A percentile compares a stretch with the other conserved stretches of the same genome.
phyloP scores from a whole-genome alignment of 2,113 vertebrate species.

The Microcebus griseorufus region DNA sequence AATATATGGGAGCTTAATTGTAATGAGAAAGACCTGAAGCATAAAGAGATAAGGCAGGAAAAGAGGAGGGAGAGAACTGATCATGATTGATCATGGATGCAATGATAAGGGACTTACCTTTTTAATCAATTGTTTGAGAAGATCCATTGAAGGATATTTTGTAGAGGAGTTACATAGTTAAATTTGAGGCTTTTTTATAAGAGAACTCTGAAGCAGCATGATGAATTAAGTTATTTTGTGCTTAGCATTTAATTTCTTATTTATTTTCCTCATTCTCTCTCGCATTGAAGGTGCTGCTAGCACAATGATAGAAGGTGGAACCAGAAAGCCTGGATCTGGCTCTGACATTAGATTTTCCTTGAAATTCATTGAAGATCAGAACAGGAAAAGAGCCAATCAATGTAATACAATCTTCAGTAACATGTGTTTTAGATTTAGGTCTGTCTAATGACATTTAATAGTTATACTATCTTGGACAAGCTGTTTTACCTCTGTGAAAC shows the following conservation, averaged over 20 bases:
- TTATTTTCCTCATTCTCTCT: background rate
- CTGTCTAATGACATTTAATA: background rate
- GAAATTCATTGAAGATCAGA: background rate
- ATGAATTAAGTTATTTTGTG: background rate
- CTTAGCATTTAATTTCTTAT: background rate
- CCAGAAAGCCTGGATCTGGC: background rate
- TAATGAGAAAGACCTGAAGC: background rate
- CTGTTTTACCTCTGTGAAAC: background rate
- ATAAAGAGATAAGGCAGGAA: background rate
- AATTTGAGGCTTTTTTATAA: background rate
- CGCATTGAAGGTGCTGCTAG: background rate
- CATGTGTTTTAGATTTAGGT: background rate
- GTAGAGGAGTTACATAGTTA: background rate
- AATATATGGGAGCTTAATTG: background rate
- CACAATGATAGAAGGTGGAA: background rate
- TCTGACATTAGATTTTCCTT: background rate
- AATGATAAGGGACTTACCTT: background rate
- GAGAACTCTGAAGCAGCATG: background rate
- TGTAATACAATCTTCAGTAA: background rate
- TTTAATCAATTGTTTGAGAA: background rate
- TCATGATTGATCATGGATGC: background rate
- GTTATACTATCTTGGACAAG: background rate
- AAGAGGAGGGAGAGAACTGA: background rate
- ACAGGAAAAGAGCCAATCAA: background rate
- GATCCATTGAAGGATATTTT: background rate